Conservation (phyloP, 2,113 vertebrate genomes). For the Helogale parvula region DNA sequence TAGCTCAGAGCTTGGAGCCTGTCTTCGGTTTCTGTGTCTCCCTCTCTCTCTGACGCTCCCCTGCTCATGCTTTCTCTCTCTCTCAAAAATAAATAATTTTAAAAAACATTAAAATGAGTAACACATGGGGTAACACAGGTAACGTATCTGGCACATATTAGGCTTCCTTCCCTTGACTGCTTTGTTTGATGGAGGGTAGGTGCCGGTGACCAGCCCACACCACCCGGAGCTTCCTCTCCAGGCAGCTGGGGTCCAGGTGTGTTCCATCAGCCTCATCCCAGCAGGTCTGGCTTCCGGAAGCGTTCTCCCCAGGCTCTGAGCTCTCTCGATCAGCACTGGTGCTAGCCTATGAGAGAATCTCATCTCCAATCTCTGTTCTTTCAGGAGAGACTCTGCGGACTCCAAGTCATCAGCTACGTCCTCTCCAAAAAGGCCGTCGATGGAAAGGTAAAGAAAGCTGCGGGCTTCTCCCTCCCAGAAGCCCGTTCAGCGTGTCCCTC, state of each 20-base stretch:
- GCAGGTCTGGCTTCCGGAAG: neutral
- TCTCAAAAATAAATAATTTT: too few species aligned
- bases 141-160: accelerated
- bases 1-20: too few species aligned
- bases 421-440: constrained; percentile 86
- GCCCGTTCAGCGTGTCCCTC: neutral
- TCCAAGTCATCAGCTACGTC: constrained; percentile 85
- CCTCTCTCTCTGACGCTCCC: too few species aligned
- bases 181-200: neutral
- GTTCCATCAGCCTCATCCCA: neutral
- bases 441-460: constrained; percentile 88
- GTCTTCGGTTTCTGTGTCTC: too few species aligned
- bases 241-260: neutral
- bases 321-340: neutral
- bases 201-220: neutral
- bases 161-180: neutral
- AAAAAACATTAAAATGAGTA: neutral
- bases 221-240: neutral
- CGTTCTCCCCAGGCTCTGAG: neutral
- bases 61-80: too few species aligned
- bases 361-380: constrained; percentile 50
- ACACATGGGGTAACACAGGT: neutral
- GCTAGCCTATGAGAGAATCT: neutral
- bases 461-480: neutral
- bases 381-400: constrained; percentile 90